Conservation (phyloP, 2,113 vertebrate genomes). For the Micronycteris hirsuta region DNA sequence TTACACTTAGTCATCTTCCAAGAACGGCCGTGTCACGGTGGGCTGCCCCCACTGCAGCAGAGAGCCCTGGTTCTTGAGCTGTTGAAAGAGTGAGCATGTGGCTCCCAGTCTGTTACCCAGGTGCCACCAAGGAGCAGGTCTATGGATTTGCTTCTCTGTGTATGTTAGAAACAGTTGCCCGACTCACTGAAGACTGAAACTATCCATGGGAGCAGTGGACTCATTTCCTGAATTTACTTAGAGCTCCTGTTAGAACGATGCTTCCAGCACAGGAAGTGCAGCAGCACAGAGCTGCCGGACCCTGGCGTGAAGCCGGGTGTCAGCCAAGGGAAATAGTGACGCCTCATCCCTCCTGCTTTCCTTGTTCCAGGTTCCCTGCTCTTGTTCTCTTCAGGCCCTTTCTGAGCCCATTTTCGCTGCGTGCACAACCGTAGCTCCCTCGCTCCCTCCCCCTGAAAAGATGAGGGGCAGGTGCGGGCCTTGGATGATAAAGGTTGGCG, state of each 20-base stretch:
- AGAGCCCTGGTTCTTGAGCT: too few species aligned
- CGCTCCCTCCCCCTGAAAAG: rapidly evolving
- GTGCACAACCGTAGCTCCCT: rapidly evolving
- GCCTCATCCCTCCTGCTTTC: rapidly evolving
- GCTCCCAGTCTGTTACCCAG: not conserved
- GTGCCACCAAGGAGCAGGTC: not conserved
- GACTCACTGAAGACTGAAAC: rapidly evolving
- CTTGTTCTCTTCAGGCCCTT: not conserved
- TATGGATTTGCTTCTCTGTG: not conserved
- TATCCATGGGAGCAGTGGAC: not conserved
- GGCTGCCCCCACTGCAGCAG: rapidly evolving
- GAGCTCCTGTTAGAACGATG: not conserved
- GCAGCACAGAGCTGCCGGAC: not conserved
- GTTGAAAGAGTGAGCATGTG: rapidly evolving
- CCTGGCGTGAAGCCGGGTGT: not conserved
- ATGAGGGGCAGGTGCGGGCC: rapidly evolving
- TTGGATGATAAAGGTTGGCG: rapidly evolving
- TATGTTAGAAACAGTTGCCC: not conserved
- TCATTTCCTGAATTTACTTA: not conserved
- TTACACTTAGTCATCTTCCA: not conserved
- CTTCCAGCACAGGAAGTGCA: not conserved
- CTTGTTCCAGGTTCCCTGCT: not conserved
- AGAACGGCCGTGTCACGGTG: too few species aligned
- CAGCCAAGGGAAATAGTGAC: rapidly evolving
- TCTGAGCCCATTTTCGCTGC: not conserved